A percentile compares a stretch with the other conserved stretches of the same genome.
These are phyloP conservation scores for Dicrostonyx torquatus DNA, from an alignment of 2,797 vertebrate species.

Conservation along the genomic window DNA sequence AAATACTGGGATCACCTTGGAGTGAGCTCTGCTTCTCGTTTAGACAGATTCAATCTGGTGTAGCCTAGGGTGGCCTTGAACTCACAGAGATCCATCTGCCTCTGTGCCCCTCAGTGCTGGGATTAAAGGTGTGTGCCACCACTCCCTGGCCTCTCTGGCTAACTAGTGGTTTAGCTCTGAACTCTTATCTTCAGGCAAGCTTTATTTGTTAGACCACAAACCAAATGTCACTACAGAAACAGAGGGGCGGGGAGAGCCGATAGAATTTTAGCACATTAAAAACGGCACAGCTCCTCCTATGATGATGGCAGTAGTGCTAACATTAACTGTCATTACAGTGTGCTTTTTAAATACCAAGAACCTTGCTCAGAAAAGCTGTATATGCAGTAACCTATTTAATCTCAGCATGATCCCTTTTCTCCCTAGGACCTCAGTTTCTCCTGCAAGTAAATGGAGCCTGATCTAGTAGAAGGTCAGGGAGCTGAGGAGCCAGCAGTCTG, in stretches of 20 bases:
- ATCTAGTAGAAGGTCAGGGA: neutral
- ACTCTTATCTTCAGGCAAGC: too few species aligned
- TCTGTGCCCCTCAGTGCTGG: too few species aligned
- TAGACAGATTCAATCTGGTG: too few species aligned
- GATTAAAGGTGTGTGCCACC: too few species aligned
- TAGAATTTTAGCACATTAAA: slow-evolving; percentile 33
- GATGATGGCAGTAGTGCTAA: neutral
- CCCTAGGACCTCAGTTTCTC: slow-evolving; percentile 36
- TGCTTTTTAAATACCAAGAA: neutral
- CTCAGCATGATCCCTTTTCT: slow-evolving; percentile 9
- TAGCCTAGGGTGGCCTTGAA: too few species aligned
- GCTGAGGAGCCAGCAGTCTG: neutral
- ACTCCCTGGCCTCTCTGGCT: too few species aligned
- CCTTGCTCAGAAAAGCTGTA: slow-evolving; percentile 18
- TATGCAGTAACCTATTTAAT: neutral
- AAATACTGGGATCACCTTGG: too few species aligned
- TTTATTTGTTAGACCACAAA: too few species aligned
- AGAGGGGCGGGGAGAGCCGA: neutral
- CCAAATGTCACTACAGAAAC: too few species aligned
- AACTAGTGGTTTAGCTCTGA: too few species aligned
- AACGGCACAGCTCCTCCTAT: neutral
- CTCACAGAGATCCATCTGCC: too few species aligned
- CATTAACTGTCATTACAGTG: neutral
- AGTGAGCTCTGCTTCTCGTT: too few species aligned
- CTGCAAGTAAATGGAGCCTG: neutral